Percentiles rank a stretch among this genome's conserved stretches.
Conservation (phyloP, 2,113 vertebrate species). For the Ochotona curzoniae region DNA sequence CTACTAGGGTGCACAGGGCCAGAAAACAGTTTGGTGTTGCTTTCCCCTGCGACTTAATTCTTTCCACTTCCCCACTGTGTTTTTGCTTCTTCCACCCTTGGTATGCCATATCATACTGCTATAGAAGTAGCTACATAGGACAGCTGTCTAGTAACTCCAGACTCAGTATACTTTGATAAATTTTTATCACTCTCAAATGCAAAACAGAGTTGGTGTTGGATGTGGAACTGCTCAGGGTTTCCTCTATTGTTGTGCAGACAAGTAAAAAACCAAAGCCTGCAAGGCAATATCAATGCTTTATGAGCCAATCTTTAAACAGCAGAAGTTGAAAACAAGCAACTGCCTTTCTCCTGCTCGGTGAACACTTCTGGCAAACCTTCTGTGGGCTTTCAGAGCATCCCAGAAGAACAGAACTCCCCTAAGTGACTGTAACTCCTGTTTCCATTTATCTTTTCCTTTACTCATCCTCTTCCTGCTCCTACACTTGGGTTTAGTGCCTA, state of each 20-base stretch:
- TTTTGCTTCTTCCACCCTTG: too few species aligned
- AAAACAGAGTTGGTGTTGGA: not conserved
- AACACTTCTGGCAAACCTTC: not conserved
- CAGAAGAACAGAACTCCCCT: not conserved
- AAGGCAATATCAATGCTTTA: not conserved
- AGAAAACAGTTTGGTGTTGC: not conserved
- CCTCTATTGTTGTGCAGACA: not conserved
- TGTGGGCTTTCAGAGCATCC: not conserved
- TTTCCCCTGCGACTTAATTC: not conserved
- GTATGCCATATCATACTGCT: not conserved
- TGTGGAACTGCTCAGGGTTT: not conserved
- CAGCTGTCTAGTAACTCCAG: not conserved
- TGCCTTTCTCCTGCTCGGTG: not conserved
- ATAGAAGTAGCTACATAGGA: not conserved
- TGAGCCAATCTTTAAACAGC: not conserved
- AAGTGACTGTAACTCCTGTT: not conserved
- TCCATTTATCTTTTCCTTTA: too few species aligned
- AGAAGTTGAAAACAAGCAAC: not conserved
- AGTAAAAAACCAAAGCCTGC: not conserved
- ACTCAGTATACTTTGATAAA: not conserved
- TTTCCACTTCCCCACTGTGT: not conserved
- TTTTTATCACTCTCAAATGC: not conserved
- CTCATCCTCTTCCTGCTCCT: not conserved
- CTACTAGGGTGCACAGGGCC: not conserved
- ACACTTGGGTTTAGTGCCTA: not conserved